Percentiles rank a stretch among this genome's conserved stretches.
phyloP scores from a whole-genome alignment of 2,888 invertebrate genomes.

The Thalpophila matura region DNA sequence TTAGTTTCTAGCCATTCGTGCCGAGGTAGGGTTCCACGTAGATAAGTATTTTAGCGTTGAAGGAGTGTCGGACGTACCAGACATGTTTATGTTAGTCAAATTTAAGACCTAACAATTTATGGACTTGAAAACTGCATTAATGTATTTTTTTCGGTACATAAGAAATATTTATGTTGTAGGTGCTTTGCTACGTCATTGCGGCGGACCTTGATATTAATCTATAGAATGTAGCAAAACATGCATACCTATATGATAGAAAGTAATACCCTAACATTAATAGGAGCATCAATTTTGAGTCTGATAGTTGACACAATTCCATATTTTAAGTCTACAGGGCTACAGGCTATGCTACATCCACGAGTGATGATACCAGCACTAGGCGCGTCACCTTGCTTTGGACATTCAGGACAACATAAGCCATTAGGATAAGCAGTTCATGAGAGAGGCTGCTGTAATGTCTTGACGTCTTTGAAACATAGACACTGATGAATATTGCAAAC shows the following conservation, averaged over 20 bases:
- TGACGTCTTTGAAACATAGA: too few species aligned
- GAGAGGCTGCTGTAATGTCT: too few species aligned
- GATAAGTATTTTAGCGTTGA: constrained; percentile 50
- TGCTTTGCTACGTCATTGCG: background rate
- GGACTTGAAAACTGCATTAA: constrained; percentile 31
- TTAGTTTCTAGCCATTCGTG: constrained; percentile 36
- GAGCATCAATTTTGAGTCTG: too few species aligned
- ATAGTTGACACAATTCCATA: background rate
- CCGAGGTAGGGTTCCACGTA: constrained; percentile 10
- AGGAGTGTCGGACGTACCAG: constrained; percentile 41
- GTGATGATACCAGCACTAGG: too few species aligned
- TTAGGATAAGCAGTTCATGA: too few species aligned
- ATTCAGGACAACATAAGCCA: too few species aligned
- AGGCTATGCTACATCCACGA: too few species aligned
- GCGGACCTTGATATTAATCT: background rate
- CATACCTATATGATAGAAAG: background rate
- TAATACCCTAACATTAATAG: background rate
- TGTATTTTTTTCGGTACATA: constrained; percentile 27
- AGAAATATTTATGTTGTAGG: background rate
- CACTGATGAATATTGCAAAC: too few species aligned
- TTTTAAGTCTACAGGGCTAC: too few species aligned
- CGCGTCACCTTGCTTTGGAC: too few species aligned
- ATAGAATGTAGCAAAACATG: background rate
- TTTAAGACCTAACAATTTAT: constrained; percentile 39
- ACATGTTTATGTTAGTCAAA: constrained; percentile 52